Evolutionary conservation across 2,797 vertebrate genomes (phyloP), one percentile per base, ranked within the genome.

Genomic region (Microctenopoma stevenorrisi): DNA sequence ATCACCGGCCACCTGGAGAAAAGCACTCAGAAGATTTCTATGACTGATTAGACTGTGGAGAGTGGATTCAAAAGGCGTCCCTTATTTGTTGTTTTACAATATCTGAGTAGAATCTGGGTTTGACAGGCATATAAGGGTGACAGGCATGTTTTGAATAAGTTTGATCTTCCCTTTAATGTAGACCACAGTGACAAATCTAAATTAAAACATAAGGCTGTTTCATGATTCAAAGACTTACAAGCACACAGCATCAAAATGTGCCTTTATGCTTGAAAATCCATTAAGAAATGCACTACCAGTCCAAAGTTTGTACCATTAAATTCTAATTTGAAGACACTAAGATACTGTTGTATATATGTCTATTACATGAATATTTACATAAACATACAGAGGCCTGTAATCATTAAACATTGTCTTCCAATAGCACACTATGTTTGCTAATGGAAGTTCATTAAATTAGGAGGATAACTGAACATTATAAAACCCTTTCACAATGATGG

Each of bases 1-100:
- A 84, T 94, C 90, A 92, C 86, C 88, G 91, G 90, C 88, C 93
- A 94, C 92, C 91, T 91, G 91, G 74, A 86, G 81, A 81, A 88
- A 89, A 88, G 33, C 50, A 76, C 68, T 77, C 74, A 50, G 77
- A 42, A 92, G 93, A 94, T 94, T 68, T 66, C 53, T 63, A 67
- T 58, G 55, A 51, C 83, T 88, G 94, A 94, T 94, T 92, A 92
- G 82, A 80, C 5, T 9, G 61, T 26, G 13, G 65, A 62, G 72
- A 88, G 83, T 15, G 65, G 63, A 89, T 86, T 92, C 88, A 92
- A 91, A 88, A 92, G 89, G 57, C 76, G 49, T 76, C 87, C 84
- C 78, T 64, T 91, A 86, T 92, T 94, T 94, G 88, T 91, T 90
- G 86, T 89, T 89, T 77, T 73, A 84, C 73, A 72, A 79, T 88